phyloP scores from a whole-genome alignment of 2,113 vertebrate genomes.

The Grallaria varia region DNA sequence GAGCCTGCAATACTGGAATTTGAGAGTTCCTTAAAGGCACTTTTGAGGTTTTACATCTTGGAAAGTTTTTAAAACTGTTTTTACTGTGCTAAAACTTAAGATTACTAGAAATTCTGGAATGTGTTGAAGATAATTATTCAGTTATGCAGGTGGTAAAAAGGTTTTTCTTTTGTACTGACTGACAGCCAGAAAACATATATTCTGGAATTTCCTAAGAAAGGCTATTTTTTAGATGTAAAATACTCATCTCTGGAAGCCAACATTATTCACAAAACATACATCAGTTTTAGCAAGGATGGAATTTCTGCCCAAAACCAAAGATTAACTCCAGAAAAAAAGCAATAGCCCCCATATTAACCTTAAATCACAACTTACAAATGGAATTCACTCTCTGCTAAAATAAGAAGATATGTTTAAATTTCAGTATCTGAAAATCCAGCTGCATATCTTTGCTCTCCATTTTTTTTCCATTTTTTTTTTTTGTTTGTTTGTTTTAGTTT shows the following conservation, averaged over 20 bases:
- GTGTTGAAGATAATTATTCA: neutral
- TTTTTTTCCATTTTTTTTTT: neutral
- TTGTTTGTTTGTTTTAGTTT: neutral
- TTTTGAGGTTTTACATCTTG: neutral
- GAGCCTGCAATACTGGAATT: neutral
- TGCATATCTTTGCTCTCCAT: neutral
- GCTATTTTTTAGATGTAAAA: neutral
- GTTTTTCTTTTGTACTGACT: neutral
- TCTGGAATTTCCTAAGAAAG: neutral
- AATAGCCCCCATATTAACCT: neutral
- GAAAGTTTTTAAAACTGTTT: neutral
- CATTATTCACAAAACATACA: neutral
- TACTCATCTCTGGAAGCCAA: neutral
- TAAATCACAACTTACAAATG: neutral
- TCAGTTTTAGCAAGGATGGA: neutral
- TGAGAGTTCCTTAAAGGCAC: neutral
- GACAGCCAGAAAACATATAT: neutral
- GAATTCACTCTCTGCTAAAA: neutral
- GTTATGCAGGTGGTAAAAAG: neutral
- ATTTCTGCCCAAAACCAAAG: neutral
- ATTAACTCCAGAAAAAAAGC: neutral
- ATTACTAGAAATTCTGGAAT: neutral
- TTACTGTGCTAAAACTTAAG: neutral
- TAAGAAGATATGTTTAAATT: neutral
- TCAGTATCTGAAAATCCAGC: neutral